Base-by-base conservation (phyloP, 1,140 invertebrate genomes). In the Aricia agestis region DNA sequence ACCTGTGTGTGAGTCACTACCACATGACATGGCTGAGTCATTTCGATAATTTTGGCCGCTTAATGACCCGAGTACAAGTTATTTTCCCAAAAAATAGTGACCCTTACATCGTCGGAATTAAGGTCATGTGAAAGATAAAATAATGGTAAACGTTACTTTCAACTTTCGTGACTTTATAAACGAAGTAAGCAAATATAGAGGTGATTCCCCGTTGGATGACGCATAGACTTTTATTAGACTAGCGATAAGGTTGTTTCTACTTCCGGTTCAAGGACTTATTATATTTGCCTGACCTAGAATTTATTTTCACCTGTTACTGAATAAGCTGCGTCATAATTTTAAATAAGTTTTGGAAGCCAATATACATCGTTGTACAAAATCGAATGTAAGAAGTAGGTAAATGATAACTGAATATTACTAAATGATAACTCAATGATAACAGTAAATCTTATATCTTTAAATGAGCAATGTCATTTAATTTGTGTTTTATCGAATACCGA, bases 11-110 rank as follows among this genome's bases (percentile, higher is more conserved):
- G 58, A 63, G 19, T 63, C 59, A 63, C 18, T 10, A 63, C 59
- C 59, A 19, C 17, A 63, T 63, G 59, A 63, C 18, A 19, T 25
- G 59, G 59, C 59, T 63, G 59, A 19, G 19, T 63, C 59, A 63
- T 63, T 63, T 25, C 18, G 59, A 63, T 25, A 63, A 63, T 63
- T 63, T 63, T 63, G 59, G 59, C 59, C 59, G 59, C 59, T 25
- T 63, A 63, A 63, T 63, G 59, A 63, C 59, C 59, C 11, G 59
- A 5, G 18, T 63, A 59, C 25, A 25, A 36, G 36, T 9, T 36
- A 36, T 36, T 36, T 36, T 25, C 5, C 36, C 36, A 36, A 36
- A 36, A 36, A 7, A 36, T 36, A 36, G 36, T 36, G 9, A 36
- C 36, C 36, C 9, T 36, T 36, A 36, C 9, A 5, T 36, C 36